Base-by-base conservation (phyloP, 2,113 vertebrate species). In the Caretta caretta region DNA sequence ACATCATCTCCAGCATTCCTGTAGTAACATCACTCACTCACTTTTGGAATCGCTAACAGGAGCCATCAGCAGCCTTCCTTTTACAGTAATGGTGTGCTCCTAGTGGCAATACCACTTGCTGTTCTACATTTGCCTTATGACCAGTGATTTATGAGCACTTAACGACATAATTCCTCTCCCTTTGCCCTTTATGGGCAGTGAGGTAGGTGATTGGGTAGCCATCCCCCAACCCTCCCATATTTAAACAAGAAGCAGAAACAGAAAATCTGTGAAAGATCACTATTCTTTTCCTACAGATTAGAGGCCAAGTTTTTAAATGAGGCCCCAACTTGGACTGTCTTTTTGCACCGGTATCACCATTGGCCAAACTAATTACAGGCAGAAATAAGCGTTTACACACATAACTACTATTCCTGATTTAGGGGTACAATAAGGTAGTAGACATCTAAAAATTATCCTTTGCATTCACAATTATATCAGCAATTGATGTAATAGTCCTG, bases 81-180 rank as follows among this genome's bases (percentile, higher is more conserved):
- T 92, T 96, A 91, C 35, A 80, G 86, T 92, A 94, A 93, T 87
- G 91, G 91, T 84, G 76, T 51, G 59, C 92, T 93, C 92, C 83
- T 96, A 92, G 85, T 95, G 85, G 92, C 89, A 88, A 83, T 11
- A 2, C 94, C 79, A 96, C 95, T 59, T 51, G 89, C 93, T 94
- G 92, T 94, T 96, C 92, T 94, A 13, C 92, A 96, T 92, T 87
- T 97, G 93, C 88, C 96, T 86, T 85, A 90, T 79, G 86, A 92
- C 29, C n/a, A 72, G 16, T 97, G 96, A 97, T 97, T 97, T 97
- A 97, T 97, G 95, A 96, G 93, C 83, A 89, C 50, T 1, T 91
- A 97, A 95, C 92, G 96, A 97, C 96, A 97, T 96, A 97, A 96
- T 95, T 97, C 96, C 90, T 94, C 87, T 97, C 86, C 86, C 93